A percentile compares a stretch with the other conserved stretches of the same genome.
phyloP scores from a whole-genome alignment of 2,888 invertebrate genomes.

The Sialis fuliginosa region DNA sequence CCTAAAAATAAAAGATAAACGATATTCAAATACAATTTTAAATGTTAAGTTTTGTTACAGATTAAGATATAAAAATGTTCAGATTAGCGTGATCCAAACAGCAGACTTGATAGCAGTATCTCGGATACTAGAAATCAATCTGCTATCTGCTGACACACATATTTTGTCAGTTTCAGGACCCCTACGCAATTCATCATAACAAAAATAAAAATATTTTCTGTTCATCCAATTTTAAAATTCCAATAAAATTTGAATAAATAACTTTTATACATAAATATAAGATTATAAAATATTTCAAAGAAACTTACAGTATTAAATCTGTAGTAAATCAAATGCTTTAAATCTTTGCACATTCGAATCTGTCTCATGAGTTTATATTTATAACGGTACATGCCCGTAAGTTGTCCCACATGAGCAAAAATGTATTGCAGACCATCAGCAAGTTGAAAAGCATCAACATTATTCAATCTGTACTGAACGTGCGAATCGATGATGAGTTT shows the following conservation, averaged over 20 bases:
- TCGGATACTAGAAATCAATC: too few species aligned
- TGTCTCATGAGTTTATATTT: constrained; percentile 98
- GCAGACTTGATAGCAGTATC: too few species aligned
- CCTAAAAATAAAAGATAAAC: constrained; percentile 31
- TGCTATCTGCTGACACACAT: neutral
- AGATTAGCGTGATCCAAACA: too few species aligned
- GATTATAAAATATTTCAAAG: constrained; percentile 1
- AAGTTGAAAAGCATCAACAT: constrained; percentile 97
- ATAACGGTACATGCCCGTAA: constrained; percentile 99
- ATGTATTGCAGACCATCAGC: constrained; percentile 98
- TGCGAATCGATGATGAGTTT: constrained; percentile 98
- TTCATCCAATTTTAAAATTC: neutral
- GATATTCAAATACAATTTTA: too few species aligned
- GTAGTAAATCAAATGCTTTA: constrained; percentile 98
- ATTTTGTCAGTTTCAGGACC: constrained; percentile 4
- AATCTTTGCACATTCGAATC: constrained; percentile 99
- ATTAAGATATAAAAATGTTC: too few species aligned
- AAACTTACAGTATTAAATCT: constrained; percentile 85
- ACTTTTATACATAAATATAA: neutral
- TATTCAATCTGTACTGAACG: constrained; percentile 97
- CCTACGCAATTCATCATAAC: constrained; percentile 6
- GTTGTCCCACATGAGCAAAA: constrained; percentile 97
- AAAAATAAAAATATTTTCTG: neutral
- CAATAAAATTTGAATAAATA: too few species aligned
- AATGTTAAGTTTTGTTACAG: too few species aligned